A percentile compares a stretch with the other conserved stretches of the same genome.
These are phyloP conservation scores for Epizoanthus scotinus DNA, from an alignment of 92 coral and sea anemone genomes.

Conservation along the genomic window DNA sequence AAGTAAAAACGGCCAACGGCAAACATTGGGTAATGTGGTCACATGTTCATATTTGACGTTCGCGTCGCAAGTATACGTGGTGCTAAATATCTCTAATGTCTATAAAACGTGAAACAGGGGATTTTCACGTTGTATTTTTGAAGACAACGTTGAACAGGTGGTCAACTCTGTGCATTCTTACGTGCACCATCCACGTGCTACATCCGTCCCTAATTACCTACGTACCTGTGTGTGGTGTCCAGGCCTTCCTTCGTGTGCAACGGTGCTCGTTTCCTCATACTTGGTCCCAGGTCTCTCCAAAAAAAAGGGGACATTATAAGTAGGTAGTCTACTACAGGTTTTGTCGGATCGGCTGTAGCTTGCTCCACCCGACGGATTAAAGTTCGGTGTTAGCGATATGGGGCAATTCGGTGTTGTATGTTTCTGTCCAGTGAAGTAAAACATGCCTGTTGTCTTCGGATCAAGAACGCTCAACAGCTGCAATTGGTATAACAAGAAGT, in stretches of 20 bases:
- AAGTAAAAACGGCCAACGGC: too few species aligned
- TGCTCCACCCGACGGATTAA: slow-evolving; percentile 82
- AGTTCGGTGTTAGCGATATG: slow-evolving; percentile 65
- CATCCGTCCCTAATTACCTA: too few species aligned
- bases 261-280: slow-evolving; percentile 65
- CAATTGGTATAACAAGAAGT: not conserved
- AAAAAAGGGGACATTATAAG: slow-evolving; percentile 79
- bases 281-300: slow-evolving; percentile 68
- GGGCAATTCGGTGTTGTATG: slow-evolving; percentile 95
- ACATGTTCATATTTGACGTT: too few species aligned
- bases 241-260: slow-evolving; percentile 95
- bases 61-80: too few species aligned
- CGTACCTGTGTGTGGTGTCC: slow-evolving; percentile 98
- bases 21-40: too few species aligned
- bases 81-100: too few species aligned
- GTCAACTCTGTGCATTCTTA: too few species aligned
- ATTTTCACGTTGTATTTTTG: too few species aligned
- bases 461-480: slow-evolving; percentile 81
- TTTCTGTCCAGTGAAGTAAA: slow-evolving; percentile 78
- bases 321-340: slow-evolving; percentile 54
- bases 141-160: too few species aligned
- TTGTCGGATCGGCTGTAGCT: slow-evolving; percentile 47
- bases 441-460: slow-evolving; percentile 82
- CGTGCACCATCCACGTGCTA: too few species aligned
- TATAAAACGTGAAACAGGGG: too few species aligned